These are phyloP conservation scores for Carposina sasakii DNA, from an alignment of 1,140 invertebrate species.

Conservation along the genomic window DNA sequence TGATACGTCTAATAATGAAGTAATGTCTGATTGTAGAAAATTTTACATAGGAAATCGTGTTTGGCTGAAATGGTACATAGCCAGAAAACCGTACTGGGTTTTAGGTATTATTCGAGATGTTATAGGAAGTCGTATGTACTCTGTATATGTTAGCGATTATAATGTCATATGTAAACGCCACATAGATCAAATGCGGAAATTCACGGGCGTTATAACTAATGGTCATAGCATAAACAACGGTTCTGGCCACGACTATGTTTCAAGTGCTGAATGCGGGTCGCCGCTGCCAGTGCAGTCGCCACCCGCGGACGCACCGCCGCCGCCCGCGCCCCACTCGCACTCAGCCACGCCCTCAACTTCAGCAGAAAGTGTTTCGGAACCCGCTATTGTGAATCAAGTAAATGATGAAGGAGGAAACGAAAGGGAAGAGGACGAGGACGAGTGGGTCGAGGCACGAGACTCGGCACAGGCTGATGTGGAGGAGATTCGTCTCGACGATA, in stretches of 20 bases:
- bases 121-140: conserved; percentile 3
- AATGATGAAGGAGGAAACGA: too few species aligned
- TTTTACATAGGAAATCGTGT: conserved; percentile 1
- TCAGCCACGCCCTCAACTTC: neutral
- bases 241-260: too few species aligned
- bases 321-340: neutral
- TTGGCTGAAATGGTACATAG: conserved; percentile 6
- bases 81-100: conserved; percentile 1
- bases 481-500: neutral
- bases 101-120: neutral
- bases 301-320: neutral
- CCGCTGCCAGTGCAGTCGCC: too few species aligned
- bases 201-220: neutral
- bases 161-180: conserved; percentile 1
- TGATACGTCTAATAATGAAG: neutral
- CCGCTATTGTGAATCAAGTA: too few species aligned
- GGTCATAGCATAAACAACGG: neutral
- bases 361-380: neutral
- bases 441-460: conserved; percentile 4
- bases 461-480: neutral
- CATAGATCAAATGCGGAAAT: conserved; percentile 2
- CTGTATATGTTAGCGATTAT: conserved; percentile 1
- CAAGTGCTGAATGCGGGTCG: too few species aligned
- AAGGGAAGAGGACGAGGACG: neutral
- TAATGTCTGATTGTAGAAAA: neutral